Conservation (phyloP, 2,797 vertebrate species). For the Semaprochilodus insignis region DNA sequence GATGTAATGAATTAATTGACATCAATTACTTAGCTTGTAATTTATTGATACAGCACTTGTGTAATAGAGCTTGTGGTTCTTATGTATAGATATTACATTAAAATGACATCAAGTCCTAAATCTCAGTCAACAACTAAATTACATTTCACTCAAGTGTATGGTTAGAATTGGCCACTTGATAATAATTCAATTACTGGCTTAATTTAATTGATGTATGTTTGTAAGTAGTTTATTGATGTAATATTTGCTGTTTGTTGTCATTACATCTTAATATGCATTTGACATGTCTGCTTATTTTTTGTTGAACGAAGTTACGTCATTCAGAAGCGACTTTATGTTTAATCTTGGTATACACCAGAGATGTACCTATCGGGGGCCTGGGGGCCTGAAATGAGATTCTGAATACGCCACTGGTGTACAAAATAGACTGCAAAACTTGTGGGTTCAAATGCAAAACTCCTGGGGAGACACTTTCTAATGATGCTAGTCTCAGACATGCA, state of each 20-base stretch:
- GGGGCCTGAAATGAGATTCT: too few relatives aligned
- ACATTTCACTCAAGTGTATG: not conserved
- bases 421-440: too few relatives aligned
- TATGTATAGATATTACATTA: not conserved
- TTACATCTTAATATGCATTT: too few relatives aligned
- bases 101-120: not conserved
- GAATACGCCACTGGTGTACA: too few relatives aligned
- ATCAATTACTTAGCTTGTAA: not conserved
- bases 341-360: too few relatives aligned
- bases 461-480: too few relatives aligned
- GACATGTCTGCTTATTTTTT: too few relatives aligned
- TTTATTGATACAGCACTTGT: not conserved
- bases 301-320: too few relatives aligned
- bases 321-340: too few relatives aligned
- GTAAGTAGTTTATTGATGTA: not conserved
- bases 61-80: not conserved
- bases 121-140: not conserved
- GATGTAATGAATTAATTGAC: not conserved
- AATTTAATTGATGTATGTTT: not conserved
- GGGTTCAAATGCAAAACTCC: too few relatives aligned
- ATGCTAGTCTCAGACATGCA: too few relatives aligned
- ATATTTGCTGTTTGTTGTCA: not conserved
- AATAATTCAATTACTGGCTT: not conserved
- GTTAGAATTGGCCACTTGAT: not conserved
- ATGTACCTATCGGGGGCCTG: too few relatives aligned